Conservation (phyloP, 2,888 invertebrate genomes). For the Erebia aethiops region DNA sequence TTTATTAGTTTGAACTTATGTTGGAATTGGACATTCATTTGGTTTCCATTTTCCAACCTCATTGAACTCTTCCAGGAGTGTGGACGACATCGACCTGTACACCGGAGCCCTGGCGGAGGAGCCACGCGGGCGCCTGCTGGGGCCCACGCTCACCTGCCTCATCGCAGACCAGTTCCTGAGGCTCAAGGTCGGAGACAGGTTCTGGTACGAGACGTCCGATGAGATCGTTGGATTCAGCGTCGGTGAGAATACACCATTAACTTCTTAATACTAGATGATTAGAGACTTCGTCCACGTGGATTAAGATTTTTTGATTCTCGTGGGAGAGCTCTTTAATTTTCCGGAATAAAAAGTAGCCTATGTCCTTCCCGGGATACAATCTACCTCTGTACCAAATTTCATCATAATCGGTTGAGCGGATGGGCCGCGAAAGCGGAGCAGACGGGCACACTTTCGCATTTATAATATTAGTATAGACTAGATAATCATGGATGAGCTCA, state of each 20-base stretch:
- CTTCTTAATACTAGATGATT: background rate
- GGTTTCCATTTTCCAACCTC: too few species aligned
- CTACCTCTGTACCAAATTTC: too few species aligned
- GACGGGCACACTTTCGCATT: background rate
- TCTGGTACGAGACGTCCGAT: conserved; percentile 92
- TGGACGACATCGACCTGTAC: conserved; percentile 94
- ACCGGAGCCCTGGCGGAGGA: conserved; percentile 93
- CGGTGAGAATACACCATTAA: conserved; percentile 66
- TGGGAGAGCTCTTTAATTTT: too few species aligned
- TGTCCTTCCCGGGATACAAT: too few species aligned
- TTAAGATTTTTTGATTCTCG: too few species aligned
- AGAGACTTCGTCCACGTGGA: too few species aligned
- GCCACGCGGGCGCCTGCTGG: conserved; percentile 89
- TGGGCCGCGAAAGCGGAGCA: too few species aligned
- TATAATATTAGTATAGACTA: background rate
- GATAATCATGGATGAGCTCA: too few species aligned
- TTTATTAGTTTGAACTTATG: too few species aligned
- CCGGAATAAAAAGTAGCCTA: too few species aligned
- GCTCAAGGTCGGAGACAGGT: conserved; percentile 91
- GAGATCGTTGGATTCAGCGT: conserved; percentile 85
- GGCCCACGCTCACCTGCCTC: conserved; percentile 93
- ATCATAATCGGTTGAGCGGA: background rate
- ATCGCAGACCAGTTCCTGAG: conserved; percentile 93
- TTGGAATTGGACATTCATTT: too few species aligned
- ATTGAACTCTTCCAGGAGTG: conserved; percentile 59